Evolutionary conservation across 2,888 invertebrate species (phyloP), one percentile per base, ranked within the genome.

Genomic region (Siphlonurus alternatus): DNA sequence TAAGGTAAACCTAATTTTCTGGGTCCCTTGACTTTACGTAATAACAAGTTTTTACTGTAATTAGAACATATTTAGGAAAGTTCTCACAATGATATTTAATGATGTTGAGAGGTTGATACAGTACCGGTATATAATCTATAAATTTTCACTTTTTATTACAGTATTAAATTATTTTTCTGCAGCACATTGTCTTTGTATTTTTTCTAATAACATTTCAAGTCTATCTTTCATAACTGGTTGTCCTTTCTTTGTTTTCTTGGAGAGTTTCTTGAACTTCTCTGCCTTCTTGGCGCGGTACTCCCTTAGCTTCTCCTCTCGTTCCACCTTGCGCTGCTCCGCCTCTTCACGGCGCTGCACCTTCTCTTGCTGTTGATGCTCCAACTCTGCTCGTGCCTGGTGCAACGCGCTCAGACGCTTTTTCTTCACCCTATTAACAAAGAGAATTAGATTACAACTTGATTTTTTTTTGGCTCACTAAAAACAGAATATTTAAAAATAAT

Each of bases 211-310:
- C 71, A 89, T 73, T 75, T 92, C 85, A 72, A 93, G 79, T 69
- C 91, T 80, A 63, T 86, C 86, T 65, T 85, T 88, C 91, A 93
- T 92, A 1, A 91, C 77, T 0, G 93, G 93, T 72, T 93, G 93
- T 0, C 93, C 93, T 70, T 83, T 88, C 70, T 83, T 86, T 0
- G 87, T 93, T 72, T 84, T 88, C 72, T 85, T 86, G 61, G 84
- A 86, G 56, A 92, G 75, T 67, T 83, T 85, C 75, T 87, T 89
- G 67, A 80, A 86, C 65, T 81, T 83, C 61, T 86, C 83, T 61
- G 82, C 77, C 69, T 87, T 89, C 69, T 85, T 85, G 71, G 84
- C 80, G 69, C 84, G 86, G 70, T 87, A 88, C 67, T 81, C 81
- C 68, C 80, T 79, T 53, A 86, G 70, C 15, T 87, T 87, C 71